Conservation (phyloP, 1,140 invertebrate species). For the Magallana gigas region DNA sequence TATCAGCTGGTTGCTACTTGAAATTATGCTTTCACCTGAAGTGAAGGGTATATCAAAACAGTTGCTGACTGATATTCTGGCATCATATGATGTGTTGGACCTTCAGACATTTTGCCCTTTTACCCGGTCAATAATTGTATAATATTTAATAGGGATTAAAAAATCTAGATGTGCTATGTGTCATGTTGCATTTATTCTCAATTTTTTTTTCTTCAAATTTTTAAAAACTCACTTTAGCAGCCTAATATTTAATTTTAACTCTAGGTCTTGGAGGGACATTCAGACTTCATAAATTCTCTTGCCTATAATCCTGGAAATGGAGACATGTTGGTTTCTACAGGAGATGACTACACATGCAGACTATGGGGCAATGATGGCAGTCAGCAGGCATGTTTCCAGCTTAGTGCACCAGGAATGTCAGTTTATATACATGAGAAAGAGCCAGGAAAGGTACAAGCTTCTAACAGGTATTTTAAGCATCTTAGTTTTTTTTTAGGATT, state of each 20-base stretch:
- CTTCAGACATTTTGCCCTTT: too few species aligned
- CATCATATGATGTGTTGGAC: too few species aligned
- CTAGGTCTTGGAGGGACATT: slow-evolving; percentile 84
- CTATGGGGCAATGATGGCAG: slow-evolving; percentile 84
- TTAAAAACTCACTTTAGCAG: too few species aligned
- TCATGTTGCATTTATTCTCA: too few species aligned
- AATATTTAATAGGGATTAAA: background rate
- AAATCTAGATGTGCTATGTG: background rate
- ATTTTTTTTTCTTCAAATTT: too few species aligned
- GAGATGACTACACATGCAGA: slow-evolving; percentile 88
- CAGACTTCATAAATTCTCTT: slow-evolving; percentile 86
- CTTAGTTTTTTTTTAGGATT: background rate
- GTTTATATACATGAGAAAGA: slow-evolving; percentile 87
- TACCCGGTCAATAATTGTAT: background rate
- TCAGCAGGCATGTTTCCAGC: slow-evolving; percentile 80
- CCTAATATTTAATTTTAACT: slow-evolving; percentile 49
- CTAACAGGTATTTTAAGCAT: too few species aligned
- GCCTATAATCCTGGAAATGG: slow-evolving; percentile 83
- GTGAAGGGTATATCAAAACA: too few species aligned
- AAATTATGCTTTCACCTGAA: too few species aligned
- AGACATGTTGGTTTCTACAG: slow-evolving; percentile 86
- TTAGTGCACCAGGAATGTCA: slow-evolving; percentile 86
- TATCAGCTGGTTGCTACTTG: too few species aligned
- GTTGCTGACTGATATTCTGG: too few species aligned
- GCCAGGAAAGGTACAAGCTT: slow-evolving; percentile 81